Evolutionary conservation across 2,797 vertebrate species (phyloP).

Genomic region (Myripristis jacobus): DNA sequence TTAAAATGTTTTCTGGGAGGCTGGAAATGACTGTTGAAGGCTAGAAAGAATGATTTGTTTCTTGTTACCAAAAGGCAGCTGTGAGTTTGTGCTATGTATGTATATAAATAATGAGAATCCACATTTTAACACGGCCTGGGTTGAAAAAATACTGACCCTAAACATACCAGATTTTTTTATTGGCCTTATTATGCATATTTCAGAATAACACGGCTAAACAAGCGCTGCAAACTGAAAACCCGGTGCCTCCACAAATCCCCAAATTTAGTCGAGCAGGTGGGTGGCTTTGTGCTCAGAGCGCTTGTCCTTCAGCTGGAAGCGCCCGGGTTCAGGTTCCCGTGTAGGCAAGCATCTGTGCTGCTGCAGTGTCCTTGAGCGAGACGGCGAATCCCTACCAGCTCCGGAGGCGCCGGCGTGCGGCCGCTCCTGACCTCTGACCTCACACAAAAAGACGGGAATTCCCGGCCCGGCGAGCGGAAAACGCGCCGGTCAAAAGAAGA

Average conservation of each 20-base stretch:
- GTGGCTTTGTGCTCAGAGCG: background rate
- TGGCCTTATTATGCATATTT: background rate
- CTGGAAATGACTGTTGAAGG: too few species aligned
- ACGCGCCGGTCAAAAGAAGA: background rate
- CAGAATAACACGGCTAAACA: background rate
- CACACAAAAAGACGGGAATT: background rate
- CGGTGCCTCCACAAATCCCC: too few species aligned
- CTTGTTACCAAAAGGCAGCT: too few species aligned
- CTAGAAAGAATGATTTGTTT: too few species aligned
- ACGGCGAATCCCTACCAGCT: background rate
- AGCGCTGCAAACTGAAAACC: background rate
- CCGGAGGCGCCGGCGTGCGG: too few species aligned
- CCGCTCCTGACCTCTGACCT: slow-evolving; percentile 32
- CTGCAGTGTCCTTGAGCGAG: slow-evolving; percentile 15
- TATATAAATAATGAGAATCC: too few species aligned
- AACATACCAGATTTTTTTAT: background rate
- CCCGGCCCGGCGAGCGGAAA: background rate
- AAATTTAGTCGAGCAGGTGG: too few species aligned
- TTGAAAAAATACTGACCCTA: background rate
- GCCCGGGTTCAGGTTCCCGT: too few species aligned
- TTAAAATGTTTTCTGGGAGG: too few species aligned
- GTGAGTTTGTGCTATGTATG: too few species aligned
- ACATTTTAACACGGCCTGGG: too few species aligned
- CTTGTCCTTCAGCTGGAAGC: too few species aligned
- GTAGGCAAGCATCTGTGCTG: background rate